Conservation (phyloP, 2,797 vertebrate genomes). For the Galago senegalensis region DNA sequence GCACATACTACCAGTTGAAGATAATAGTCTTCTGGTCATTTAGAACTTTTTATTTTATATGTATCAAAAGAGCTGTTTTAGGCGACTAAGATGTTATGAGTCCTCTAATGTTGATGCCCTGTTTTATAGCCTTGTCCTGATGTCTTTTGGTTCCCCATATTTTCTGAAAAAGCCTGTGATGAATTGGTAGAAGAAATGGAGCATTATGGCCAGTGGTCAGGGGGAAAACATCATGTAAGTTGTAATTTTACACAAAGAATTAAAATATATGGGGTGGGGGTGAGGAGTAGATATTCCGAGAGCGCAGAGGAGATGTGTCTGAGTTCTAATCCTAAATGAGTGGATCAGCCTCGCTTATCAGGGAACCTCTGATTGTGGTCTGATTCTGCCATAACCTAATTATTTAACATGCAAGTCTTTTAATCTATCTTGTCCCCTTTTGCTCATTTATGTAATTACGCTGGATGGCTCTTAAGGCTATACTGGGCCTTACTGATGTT, state of each 20-base stretch:
- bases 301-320: neutral
- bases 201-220: conserved; percentile 96
- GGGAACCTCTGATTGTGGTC: neutral
- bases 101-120: neutral
- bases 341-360: no score
- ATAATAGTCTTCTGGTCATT: neutral
- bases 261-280: neutral
- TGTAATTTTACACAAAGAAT: conserved; percentile 40
- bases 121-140: conserved; percentile 96
- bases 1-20: neutral
- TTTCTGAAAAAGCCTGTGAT: conserved; percentile 96
- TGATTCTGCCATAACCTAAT: neutral
- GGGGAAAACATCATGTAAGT: conserved; percentile 96
- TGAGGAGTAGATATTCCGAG: neutral
- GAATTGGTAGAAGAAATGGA: conserved; percentile 99
- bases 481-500: neutral
- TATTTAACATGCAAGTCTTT: neutral
- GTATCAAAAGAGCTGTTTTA: neutral
- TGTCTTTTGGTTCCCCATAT: conserved; percentile 99
- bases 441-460: neutral
- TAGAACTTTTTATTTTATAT: neutral
- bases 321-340: neutral
- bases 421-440: neutral
- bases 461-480: neutral
- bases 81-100: neutral